Evolutionary conservation across 2,797 vertebrate genomes (phyloP).

Genomic region (Acrocephalus scirpaceus): DNA sequence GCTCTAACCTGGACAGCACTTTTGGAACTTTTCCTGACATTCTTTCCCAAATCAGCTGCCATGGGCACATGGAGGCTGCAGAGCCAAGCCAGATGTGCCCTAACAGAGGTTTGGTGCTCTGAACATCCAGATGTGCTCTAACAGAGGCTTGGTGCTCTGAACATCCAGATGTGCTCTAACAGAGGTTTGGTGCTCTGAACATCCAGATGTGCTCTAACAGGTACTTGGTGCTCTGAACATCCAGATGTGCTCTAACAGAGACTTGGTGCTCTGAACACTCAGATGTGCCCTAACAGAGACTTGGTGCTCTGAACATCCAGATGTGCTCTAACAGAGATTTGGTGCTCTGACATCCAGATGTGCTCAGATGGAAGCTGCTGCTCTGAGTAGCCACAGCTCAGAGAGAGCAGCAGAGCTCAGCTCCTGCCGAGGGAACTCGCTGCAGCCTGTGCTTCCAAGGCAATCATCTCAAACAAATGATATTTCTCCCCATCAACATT

Average conservation of each 20-base stretch:
- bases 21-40: background rate
- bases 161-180: no score
- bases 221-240: no score
- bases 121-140: background rate
- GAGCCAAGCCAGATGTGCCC: background rate
- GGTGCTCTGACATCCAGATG: background rate
- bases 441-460: background rate
- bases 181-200: no score
- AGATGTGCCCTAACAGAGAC: no score
- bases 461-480: constrained; percentile 19
- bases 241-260: no score
- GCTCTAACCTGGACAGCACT: background rate
- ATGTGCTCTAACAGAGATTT: no score
- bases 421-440: background rate
- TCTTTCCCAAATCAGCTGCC: background rate
- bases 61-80: background rate
- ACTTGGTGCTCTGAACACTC: no score
- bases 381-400: background rate
- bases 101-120: fast-evolving
- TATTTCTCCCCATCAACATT: constrained; percentile 39
- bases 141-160: background rate
- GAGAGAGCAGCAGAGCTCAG: background rate
- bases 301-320: no score
- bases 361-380: background rate
- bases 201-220: no score